Base-by-base conservation (phyloP, 2,797 vertebrate genomes). In the Chelidonichthys spinosus region DNA sequence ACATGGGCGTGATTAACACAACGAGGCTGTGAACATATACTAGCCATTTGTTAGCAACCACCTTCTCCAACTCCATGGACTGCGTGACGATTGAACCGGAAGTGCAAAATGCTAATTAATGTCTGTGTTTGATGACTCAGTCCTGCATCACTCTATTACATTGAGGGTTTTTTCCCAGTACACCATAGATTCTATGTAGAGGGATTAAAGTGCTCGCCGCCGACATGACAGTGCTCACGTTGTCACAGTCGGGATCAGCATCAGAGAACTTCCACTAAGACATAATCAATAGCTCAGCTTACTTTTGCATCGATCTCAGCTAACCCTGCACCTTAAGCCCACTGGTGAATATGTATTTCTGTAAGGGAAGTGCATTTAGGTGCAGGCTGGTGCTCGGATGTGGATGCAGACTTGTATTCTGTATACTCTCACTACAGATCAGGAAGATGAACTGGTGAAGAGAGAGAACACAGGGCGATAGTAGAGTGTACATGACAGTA, bases 221-320 rank as follows among this genome's bases (percentile, higher is more conserved):
- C 37, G 40, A 69, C 53, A 47, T 69, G 52, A 55, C 64, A 79
- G 11, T 69, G 76, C 74, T 78, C 72, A 60, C 58, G 62, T 36
- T 69, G 63, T 63, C 43, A 1, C 43, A 36, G 46, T 49, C 4
- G 7, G 76, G 49, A 73, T 17, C 62, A 36, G 69, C 69, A 70
- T 85, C 63, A 69, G 17, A 88, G 66, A 83, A 75, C 68, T 42
- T 76, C 68, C 32, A 47, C 61, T 69, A 68, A 83, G 66, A 66
- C 40, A 3, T 47, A 79, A 90, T 91, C 81, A 69, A 84, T 87
- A 74, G 50, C 56, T 60, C 18, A 50, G 61, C 71, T 84, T 69
- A 37, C 49, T 70, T 17, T 58, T 46, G 50, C 33, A 88, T 82
- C 1, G 65, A 83, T 65, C 66, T 67, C 32, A 7, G 18, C 32